Base-by-base conservation (phyloP, 2,888 invertebrate species). In the Cyaniris semiargus region DNA sequence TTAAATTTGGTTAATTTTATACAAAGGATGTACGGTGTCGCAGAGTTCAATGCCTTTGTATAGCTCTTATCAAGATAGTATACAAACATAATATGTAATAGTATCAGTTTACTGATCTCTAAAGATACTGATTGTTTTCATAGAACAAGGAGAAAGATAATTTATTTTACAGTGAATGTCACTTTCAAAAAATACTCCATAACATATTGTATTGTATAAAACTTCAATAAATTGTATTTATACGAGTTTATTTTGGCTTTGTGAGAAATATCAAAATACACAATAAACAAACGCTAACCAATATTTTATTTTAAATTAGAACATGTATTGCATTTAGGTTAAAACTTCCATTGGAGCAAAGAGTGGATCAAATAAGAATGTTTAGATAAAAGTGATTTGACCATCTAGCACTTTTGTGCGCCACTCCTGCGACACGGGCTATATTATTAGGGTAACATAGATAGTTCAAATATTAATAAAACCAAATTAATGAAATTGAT, bases 221-320 rank as follows among this genome's bases (percentile, higher is more conserved):
- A 92, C 88, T 89, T 91, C 89, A 90, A 87, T 90, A 87, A 90
- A 93, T 90, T 93, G 92, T 94, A 93, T 93, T 93, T 94, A 94
- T 93, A 92, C 93, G 91, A 90, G 92, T 91, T 93, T 93, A 86
- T 91, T 93, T 94, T 93, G 92, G 94, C 93, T 93, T 94, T 93
- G 93, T 93, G 92, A 93, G 90, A 88, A 92, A 85, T 89, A 92
- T 92, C 91, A 91, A 88, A 94, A 93, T 93, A 93, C 93, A 93
- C 91, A 92, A 92, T 91, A 93, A 91, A 93, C 89, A 91, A 93
- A 93, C 90, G 89, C 88, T 90, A 88, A 91, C 86, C 86, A 88
- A 88, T 94, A 89, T 92, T 93, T 94, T 86, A 92, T 93, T 94
- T 91, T 70, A 56, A 56, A 21, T 70, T 31, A 48, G n/a, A 21